A percentile compares a stretch with the other conserved stretches of the same genome.
Conservation (phyloP, 2,113 vertebrate species). For the Lagopus leucura region DNA sequence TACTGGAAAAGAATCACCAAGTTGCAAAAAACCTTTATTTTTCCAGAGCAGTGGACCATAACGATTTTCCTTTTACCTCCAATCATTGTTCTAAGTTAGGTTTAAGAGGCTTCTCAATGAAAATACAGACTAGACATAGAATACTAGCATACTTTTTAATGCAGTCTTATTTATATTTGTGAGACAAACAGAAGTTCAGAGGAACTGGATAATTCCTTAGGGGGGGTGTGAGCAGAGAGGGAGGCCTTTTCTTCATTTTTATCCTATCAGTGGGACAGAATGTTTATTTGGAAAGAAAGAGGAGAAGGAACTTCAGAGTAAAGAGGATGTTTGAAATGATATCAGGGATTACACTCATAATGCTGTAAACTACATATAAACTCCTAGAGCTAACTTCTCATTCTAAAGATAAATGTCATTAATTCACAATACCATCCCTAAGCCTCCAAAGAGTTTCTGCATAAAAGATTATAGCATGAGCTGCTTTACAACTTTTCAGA, state of each 20-base stretch:
- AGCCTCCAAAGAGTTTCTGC: not conserved
- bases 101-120: not conserved
- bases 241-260: not conserved
- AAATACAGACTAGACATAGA: not conserved
- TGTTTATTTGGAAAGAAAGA: not conserved
- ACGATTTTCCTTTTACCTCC: not conserved
- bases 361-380: not conserved
- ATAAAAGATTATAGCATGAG: conserved; percentile 25
- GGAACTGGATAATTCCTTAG: not conserved
- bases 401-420: conserved; percentile 38
- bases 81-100: not conserved
- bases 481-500: conserved; percentile 25
- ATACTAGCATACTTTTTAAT: not conserved
- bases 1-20: not conserved
- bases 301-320: not conserved
- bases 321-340: not conserved
- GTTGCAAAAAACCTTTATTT: not conserved
- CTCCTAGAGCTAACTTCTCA: not conserved
- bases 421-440: conserved; percentile 29
- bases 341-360: not conserved
- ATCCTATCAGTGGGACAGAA: not conserved
- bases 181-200: not conserved
- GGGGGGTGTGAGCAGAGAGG: not conserved
- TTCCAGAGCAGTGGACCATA: not conserved
- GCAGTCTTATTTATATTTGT: not conserved